Percentiles rank a stretch among this genome's conserved stretches.
These are phyloP conservation scores for Euthynnus affinis DNA, from an alignment of 2,797 vertebrate species.

Conservation along the genomic window DNA sequence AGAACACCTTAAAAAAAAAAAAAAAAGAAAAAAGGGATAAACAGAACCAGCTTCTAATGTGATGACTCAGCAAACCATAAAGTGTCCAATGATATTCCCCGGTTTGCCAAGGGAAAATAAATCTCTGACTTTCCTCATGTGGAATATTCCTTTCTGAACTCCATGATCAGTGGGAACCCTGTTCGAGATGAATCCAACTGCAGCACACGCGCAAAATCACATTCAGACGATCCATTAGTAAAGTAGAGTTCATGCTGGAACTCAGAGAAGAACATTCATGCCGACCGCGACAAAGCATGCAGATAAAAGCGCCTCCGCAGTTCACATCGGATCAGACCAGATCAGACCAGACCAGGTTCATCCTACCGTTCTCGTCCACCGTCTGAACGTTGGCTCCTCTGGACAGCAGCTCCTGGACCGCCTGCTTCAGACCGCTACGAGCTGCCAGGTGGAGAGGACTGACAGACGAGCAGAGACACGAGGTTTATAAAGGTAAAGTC, in stretches of 20 bases:
- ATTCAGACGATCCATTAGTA: neutral
- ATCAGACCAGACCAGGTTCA: neutral
- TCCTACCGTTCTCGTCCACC: constrained; percentile 94
- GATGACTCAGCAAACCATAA: too few relatives aligned
- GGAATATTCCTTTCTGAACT: neutral
- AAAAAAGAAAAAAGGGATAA: too few relatives aligned
- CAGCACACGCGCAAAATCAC: neutral
- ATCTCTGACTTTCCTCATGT: neutral
- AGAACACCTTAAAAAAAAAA: neutral
- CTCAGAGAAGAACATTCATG: constrained; percentile 15
- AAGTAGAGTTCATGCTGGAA: constrained; percentile 43
- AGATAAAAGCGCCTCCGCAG: neutral
- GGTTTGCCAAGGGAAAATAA: too few relatives aligned
- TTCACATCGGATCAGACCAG: neutral
- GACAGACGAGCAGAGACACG: neutral
- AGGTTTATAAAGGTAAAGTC: neutral
- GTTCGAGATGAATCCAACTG: neutral
- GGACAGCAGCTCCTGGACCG: constrained; percentile 93
- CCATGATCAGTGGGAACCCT: constrained; percentile 33
- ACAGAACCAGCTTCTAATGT: neutral
- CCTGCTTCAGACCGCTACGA: constrained; percentile 93
- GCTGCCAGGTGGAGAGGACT: constrained; percentile 96
- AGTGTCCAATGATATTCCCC: too few relatives aligned
- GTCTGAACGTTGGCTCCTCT: constrained; percentile 94
- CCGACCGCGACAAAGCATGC: neutral